Percentiles rank a stretch among this genome's conserved stretches.
Conservation (phyloP, 2,888 invertebrate species). For the Pristionchus exspectatus region DNA sequence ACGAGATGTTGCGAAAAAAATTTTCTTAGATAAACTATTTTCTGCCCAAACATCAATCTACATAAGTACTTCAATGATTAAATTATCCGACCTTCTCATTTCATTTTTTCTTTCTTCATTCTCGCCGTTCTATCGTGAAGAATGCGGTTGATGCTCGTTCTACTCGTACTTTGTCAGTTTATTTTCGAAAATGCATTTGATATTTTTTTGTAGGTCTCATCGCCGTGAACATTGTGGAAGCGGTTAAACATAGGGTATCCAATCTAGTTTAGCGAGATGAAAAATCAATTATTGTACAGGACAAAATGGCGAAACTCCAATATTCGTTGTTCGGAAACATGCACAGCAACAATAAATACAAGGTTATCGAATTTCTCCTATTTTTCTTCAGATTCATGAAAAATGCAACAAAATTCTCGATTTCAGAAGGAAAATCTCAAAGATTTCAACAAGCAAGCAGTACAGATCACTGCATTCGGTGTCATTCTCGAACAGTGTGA, state of each 20-base stretch:
- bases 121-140: neutral
- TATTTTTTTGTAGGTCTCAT: neutral
- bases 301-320: neutral
- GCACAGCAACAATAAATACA: neutral
- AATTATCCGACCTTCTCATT: neutral
- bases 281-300: neutral
- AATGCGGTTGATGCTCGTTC: constrained; percentile 31
- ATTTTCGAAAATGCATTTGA: neutral
- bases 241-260: neutral
- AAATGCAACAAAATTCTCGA: neutral
- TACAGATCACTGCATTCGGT: constrained; percentile 34
- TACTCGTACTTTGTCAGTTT: constrained; percentile 1
- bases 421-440: neutral
- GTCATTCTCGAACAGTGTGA: constrained; percentile 20
- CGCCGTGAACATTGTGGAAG: neutral
- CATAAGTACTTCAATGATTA: neutral
- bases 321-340: neutral
- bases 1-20: too few species aligned
- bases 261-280: neutral
- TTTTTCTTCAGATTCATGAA: neutral
- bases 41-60: neutral
- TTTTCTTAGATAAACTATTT: too few species aligned
- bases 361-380: neutral
- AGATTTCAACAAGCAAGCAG: constrained; percentile 34
- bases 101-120: neutral